Evolutionary conservation across 2,888 invertebrate species (phyloP).

Genomic region (Bellardia bayeri): DNA sequence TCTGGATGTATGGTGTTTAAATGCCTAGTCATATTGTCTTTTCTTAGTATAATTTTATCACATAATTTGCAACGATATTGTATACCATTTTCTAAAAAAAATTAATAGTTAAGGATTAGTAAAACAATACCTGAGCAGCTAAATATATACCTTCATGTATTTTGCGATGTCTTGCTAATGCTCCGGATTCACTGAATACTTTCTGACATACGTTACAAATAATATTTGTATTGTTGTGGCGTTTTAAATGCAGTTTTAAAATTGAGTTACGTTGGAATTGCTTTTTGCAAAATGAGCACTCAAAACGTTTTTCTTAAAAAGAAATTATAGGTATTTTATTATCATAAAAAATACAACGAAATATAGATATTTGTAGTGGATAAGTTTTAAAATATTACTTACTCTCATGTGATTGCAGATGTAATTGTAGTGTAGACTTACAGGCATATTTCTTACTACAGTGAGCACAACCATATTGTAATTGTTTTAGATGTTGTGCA

Average conservation of each 20-base stretch:
- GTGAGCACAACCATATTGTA: slow-evolving; percentile 85
- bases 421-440: slow-evolving; percentile 89
- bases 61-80: slow-evolving; percentile 90
- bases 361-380: no score
- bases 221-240: slow-evolving; percentile 85
- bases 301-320: slow-evolving; percentile 84
- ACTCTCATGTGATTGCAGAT: slow-evolving; percentile 83
- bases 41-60: slow-evolving; percentile 88
- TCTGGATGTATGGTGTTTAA: slow-evolving; percentile 90
- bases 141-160: slow-evolving; percentile 87
- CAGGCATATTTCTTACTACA: slow-evolving; percentile 86
- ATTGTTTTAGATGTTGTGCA: slow-evolving; percentile 87
- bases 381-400: slow-evolving; percentile 66
- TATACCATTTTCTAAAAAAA: slow-evolving; percentile 86
- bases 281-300: slow-evolving; percentile 87
- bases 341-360: background rate
- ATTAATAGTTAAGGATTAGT: background rate
- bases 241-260: slow-evolving; percentile 85
- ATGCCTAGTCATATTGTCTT: slow-evolving; percentile 91
- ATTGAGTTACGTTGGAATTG: slow-evolving; percentile 87
- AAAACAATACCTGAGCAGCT: background rate
- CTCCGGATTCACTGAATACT: slow-evolving; percentile 88
- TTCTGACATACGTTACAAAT: slow-evolving; percentile 88
- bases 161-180: slow-evolving; percentile 88
- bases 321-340: background rate